Evolutionary conservation across 2,113 vertebrate genomes (phyloP).

Genomic region (Apodemus sylvaticus): DNA sequence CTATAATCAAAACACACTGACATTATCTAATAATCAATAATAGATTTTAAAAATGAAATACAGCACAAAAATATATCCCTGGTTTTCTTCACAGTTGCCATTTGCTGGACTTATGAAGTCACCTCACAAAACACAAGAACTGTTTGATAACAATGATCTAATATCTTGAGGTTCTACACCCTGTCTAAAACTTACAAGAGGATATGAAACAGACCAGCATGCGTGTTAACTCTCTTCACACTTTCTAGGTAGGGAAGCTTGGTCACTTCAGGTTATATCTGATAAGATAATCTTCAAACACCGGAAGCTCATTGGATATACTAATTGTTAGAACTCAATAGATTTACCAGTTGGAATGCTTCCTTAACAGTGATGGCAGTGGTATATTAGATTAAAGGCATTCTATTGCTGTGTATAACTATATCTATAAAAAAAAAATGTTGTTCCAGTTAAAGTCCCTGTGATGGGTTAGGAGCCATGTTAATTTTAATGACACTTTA

Average conservation of each 20-base stretch:
- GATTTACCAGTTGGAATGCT: not conserved
- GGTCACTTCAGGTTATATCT: not conserved
- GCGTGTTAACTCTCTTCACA: not conserved
- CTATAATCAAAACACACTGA: not conserved
- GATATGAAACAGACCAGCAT: not conserved
- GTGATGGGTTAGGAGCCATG: not conserved
- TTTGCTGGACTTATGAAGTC: not conserved
- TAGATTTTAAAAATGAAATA: not conserved
- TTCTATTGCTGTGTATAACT: not conserved
- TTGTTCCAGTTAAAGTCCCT: not conserved
- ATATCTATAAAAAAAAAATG: constrained; percentile 14
- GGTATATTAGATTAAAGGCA: constrained; percentile 20
- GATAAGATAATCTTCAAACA: not conserved
- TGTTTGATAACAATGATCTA: not conserved
- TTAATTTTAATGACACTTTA: not conserved
- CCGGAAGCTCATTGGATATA: not conserved
- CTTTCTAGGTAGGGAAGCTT: not conserved
- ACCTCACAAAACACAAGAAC: not conserved
- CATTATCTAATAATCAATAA: not conserved
- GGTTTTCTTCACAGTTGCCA: not conserved
- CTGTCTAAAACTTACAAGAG: not conserved
- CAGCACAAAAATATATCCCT: not conserved
- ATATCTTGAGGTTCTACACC: not conserved
- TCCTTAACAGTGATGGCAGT: not conserved
- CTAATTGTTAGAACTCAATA: constrained; percentile 20